Percentiles rank a stretch among this genome's conserved stretches.
These are phyloP conservation scores for Cryptosula pallasiana DNA, from an alignment of 2,888 invertebrate genomes.

Conservation along the genomic window DNA sequence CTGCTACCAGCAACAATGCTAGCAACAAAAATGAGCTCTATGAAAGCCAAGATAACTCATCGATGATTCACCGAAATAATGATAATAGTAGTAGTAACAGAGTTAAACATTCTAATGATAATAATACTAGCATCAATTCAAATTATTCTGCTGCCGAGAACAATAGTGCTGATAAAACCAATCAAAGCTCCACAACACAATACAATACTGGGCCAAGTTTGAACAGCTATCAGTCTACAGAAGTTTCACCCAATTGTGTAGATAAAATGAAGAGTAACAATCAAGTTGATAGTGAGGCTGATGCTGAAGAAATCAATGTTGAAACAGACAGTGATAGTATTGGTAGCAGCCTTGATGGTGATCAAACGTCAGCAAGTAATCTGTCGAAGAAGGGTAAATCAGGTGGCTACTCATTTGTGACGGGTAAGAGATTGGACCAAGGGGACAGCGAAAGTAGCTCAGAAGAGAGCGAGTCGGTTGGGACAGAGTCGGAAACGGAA, in stretches of 20 bases:
- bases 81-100: not conserved
- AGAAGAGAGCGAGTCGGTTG: not conserved
- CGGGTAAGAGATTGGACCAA: not conserved
- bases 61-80: not conserved
- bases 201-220: too few relatives aligned
- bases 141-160: not conserved
- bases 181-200: too few relatives aligned
- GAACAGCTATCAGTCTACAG: too few relatives aligned
- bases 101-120: not conserved
- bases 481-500: constrained; percentile 16
- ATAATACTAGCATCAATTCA: not conserved
- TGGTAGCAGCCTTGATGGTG: not conserved
- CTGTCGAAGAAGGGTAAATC: too few relatives aligned
- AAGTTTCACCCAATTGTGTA: too few relatives aligned
- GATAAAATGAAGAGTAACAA: too few relatives aligned
- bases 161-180: not conserved
- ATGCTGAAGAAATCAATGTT: not conserved
- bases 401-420: constrained; percentile 8
- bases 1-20: not conserved
- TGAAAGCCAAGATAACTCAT: not conserved
- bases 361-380: not conserved
- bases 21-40: not conserved
- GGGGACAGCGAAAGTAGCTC: not conserved
- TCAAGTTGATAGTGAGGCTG: not conserved
- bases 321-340: not conserved